A percentile compares a stretch with the other conserved stretches of the same genome.
Conservation (phyloP, 2,888 invertebrate genomes). For the Meandrusa payeni region DNA sequence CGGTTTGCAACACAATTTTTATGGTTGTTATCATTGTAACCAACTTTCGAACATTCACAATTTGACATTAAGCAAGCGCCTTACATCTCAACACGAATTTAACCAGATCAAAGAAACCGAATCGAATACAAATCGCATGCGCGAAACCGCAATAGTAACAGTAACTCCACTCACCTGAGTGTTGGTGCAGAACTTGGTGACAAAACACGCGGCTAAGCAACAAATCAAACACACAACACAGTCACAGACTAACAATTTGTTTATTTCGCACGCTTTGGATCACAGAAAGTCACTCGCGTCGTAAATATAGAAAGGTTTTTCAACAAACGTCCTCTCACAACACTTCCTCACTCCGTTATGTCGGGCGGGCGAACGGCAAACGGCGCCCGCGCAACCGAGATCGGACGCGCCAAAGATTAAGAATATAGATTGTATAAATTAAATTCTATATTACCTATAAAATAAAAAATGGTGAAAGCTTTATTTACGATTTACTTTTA, state of each 20-base stretch:
- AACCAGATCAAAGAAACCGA: constrained; percentile 32
- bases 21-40: too few relatives aligned
- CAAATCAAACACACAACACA: constrained; percentile 21
- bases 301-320: constrained; percentile 24
- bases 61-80: constrained; percentile 32
- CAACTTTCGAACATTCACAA: too few relatives aligned
- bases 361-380: constrained; percentile 27
- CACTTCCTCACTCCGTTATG: constrained; percentile 61
- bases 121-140: constrained; percentile 35
- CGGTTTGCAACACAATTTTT: too few relatives aligned
- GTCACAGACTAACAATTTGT: constrained; percentile 18
- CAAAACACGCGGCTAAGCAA: constrained; percentile 11
- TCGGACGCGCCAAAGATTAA: constrained; percentile 52
- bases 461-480: too few relatives aligned
- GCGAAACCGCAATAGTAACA: constrained; percentile 28
- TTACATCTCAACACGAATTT: constrained; percentile 34
- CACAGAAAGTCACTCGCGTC: constrained; percentile 35
- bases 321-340: constrained; percentile 45
- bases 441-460: too few relatives aligned
- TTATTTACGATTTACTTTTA: too few relatives aligned
- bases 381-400: constrained; percentile 46
- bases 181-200: constrained; percentile 2
- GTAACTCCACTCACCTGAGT: constrained; percentile 30
- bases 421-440: too few relatives aligned
- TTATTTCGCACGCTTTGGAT: constrained; percentile 14